Base-by-base conservation (phyloP, 2,797 vertebrate genomes). In the Sebastiscus albofasciatus region DNA sequence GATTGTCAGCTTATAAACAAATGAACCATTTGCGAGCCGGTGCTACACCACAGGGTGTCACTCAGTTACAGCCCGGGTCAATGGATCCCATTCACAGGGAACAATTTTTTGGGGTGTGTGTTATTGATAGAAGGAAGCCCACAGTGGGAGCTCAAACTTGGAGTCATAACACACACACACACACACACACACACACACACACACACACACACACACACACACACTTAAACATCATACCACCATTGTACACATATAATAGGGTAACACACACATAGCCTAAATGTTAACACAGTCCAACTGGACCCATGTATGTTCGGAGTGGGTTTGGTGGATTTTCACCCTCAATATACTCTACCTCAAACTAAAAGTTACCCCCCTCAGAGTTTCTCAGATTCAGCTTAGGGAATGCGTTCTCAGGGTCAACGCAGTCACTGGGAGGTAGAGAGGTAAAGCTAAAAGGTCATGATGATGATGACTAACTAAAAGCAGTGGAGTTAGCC, bases 1-100 rank as follows among this genome's bases (percentile, higher is more conserved):
- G 90, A 94, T 90, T 93, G 91, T 93, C 92, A 92, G 87, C 58
- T 85, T 80, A 89, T 91, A 93, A 93, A 92, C 92, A 93, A 88
- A 88, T 86, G 88, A 87, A 84, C 69, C 78, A 29, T 84, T 85
- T 86, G 69, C 83, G 81, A 80, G 84, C 81, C 66, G 90, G 84
- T 33, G 67, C 75, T 49, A 13, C 82, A 85, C 89, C 86, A 72
- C 74, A 68, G 85, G 91, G 86, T 90, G 91, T 92, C 92, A 92
- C 77, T 93, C 88, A 87, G 76, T 59, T 39, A 75, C 80, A 61
- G 83, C 76, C 31, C 1, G 64, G 84, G 86, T 94, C 87, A 93
- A 92, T 92, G 83, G 77, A 92, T 90, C 89, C 90, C 80, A 86
- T 92, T 93, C 89, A 93, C 34, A 8, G 65, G 61, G 83, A 76